These are phyloP conservation scores for Platysternon megacephalum DNA, from an alignment of 2,113 vertebrate species.

Conservation along the genomic window DNA sequence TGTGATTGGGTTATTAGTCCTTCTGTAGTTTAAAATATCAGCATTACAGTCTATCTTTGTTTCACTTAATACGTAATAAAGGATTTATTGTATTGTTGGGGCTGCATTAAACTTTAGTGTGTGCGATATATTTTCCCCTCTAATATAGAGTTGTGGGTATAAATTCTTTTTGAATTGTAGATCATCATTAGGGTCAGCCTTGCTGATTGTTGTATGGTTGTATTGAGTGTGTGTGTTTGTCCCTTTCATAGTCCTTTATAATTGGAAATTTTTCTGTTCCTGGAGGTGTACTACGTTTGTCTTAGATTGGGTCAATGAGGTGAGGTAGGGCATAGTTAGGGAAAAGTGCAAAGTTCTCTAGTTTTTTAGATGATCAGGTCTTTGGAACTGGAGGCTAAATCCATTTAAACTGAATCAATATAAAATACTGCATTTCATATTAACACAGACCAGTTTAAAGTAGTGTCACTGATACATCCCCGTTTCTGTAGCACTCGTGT, in stretches of 20 bases:
- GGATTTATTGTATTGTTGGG: neutral
- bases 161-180: neutral
- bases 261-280: no score
- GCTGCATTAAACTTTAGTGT: neutral
- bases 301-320: neutral
- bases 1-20: neutral
- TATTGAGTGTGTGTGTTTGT: neutral
- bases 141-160: neutral
- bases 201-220: neutral
- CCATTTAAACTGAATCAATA: neutral
- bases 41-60: neutral
- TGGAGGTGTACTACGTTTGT: no score
- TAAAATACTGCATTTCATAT: neutral
- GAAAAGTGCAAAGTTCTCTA: neutral
- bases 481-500: neutral
- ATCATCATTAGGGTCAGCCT: neutral
- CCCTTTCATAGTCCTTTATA: no score
- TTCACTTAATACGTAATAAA: rapidly evolving
- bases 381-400: neutral
- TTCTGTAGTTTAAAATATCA: neutral
- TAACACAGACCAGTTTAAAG: neutral
- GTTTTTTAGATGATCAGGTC: neutral
- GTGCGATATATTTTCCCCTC: neutral
- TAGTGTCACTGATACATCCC: neutral
- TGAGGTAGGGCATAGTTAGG: neutral